Percentiles rank a stretch among this genome's conserved stretches.
Evolutionary conservation across 2,113 vertebrate species (phyloP).

Genomic region (Myodes glareolus): DNA sequence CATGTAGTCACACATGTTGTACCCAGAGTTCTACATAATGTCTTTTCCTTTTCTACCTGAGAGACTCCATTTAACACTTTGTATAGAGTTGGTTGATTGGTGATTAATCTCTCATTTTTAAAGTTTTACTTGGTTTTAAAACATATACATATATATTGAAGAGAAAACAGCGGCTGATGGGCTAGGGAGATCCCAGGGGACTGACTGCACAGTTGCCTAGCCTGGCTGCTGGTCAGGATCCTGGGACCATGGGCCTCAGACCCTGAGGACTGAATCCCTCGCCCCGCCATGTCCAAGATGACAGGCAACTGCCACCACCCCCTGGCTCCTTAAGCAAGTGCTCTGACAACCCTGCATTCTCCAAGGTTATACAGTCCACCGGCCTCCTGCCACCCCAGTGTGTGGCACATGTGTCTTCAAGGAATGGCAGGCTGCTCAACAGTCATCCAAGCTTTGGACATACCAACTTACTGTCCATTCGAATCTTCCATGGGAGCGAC

Average conservation of each 20-base stretch:
- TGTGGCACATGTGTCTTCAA: conserved; percentile 93
- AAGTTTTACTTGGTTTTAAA: background rate
- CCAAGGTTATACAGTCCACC: conserved; percentile 90
- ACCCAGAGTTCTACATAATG: background rate
- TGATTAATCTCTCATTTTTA: background rate
- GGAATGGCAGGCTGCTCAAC: conserved; percentile 92
- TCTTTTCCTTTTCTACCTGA: background rate
- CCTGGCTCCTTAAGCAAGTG: conserved; percentile 95
- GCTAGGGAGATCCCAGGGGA: background rate
- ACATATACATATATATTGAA: background rate
- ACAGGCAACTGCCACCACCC: conserved; percentile 95
- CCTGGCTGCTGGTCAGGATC: conserved; percentile 73
- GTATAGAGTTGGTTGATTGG: background rate
- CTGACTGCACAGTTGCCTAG: background rate
- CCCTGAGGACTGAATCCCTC: conserved; percentile 58
- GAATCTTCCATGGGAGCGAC: conserved; percentile 94
- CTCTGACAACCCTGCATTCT: conserved; percentile 87
- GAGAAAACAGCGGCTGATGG: background rate
- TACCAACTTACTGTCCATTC: conserved; percentile 95
- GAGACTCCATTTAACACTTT: background rate
- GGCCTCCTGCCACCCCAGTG: conserved; percentile 90
- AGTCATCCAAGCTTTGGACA: conserved; percentile 91
- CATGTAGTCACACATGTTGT: background rate
- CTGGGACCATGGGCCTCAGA: conserved; percentile 57
- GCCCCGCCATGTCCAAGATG: conserved; percentile 89